These are phyloP conservation scores for Phainopepla nitens DNA, from an alignment of 2,113 vertebrate species.

Conservation along the genomic window DNA sequence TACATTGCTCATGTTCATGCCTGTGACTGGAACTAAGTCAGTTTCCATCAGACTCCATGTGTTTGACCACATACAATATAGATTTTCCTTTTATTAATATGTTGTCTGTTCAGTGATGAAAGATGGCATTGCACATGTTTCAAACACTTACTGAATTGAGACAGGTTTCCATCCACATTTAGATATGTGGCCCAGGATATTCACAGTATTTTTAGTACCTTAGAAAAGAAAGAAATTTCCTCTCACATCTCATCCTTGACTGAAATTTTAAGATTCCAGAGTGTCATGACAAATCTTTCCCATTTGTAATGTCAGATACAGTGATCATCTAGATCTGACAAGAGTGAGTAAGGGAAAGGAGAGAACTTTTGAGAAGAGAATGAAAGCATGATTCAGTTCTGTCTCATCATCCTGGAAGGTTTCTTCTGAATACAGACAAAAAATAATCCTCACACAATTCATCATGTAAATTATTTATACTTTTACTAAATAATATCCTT, in stretches of 20 bases:
- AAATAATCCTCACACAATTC: neutral
- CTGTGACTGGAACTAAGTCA: neutral
- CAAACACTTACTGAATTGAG: neutral
- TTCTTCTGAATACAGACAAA: neutral
- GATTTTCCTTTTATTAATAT: neutral
- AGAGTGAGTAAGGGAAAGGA: neutral
- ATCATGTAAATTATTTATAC: neutral
- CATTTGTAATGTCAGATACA: neutral
- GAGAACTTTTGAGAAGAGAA: neutral
- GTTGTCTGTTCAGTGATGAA: neutral
- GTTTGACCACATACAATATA: neutral
- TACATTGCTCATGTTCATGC: neutral
- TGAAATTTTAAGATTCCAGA: neutral
- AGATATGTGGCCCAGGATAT: neutral
- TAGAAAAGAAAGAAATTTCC: neutral
- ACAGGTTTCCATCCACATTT: neutral
- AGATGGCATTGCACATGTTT: neutral
- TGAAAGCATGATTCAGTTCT: neutral
- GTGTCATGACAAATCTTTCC: neutral
- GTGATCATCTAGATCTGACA: neutral
- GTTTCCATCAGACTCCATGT: neutral
- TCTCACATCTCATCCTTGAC: neutral
- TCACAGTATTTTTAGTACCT: fast-evolving
- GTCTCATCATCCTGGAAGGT: neutral
- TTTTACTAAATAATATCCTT: neutral